Conservation (phyloP, 2,888 invertebrate species). For the Cryptus viduatorius region DNA sequence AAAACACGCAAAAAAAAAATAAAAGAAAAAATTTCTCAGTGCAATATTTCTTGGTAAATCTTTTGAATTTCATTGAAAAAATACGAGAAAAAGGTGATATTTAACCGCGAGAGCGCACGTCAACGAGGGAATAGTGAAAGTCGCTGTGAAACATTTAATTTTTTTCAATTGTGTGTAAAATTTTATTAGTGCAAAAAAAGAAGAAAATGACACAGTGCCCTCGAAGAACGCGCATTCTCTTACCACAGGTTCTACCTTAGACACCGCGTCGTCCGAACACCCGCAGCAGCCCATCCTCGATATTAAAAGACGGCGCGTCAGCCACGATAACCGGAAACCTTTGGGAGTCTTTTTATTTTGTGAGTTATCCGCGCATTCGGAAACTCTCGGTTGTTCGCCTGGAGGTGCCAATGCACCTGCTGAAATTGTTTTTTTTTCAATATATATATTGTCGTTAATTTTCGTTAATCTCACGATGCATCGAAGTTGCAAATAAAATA, state of each 20-base stretch:
- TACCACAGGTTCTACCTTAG: constrained; percentile 80
- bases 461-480: too few relatives aligned
- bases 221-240: constrained; percentile 69
- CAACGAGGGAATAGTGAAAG: constrained; percentile 55
- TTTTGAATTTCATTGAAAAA: too few relatives aligned
- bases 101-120: constrained; percentile 56
- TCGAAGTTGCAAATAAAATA: too few relatives aligned
- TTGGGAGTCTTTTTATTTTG: constrained; percentile 30
- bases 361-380: constrained; percentile 45
- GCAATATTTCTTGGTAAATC: neutral
- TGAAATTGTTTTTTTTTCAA: constrained; percentile 14
- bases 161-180: neutral
- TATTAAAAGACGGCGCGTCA: constrained; percentile 58
- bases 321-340: constrained; percentile 53
- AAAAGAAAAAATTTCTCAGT: neutral
- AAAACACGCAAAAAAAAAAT: neutral
- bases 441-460: too few relatives aligned
- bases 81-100: constrained; percentile 1
- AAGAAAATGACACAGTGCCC: constrained; percentile 58
- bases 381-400: constrained; percentile 11
- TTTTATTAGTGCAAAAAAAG: constrained; percentile 28
- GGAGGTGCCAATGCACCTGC: constrained; percentile 29
- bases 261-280: constrained; percentile 78
- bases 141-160: neutral
- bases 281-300: constrained; percentile 80